Evolutionary conservation across 2,888 invertebrate species (phyloP), one percentile per base, ranked within the genome.

Genomic region (Drosophila maculinotata): DNA sequence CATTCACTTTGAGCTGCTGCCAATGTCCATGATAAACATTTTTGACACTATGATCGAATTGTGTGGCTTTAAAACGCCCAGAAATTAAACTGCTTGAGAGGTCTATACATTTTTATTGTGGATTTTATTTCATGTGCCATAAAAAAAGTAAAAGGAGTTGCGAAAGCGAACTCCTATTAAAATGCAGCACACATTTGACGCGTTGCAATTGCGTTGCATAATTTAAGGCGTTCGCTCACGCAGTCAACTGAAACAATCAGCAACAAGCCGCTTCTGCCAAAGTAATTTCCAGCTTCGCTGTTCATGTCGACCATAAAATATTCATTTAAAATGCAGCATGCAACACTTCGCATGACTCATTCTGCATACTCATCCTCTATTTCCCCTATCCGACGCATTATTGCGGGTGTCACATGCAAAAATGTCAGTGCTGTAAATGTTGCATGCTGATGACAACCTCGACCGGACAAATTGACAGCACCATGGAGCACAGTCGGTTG

Each of bases 251-350:
- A 62, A 74, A 77, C 73, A 77, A 73, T 77, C 69, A 66, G 60
- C 56, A 36, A 30, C 48, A 65, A 63, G 62, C 54, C 57, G 63
- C 45, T 30, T 54, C 35, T 56, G 44, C 54, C 74, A 67, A 45
- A 44, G 74, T 39, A 48, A 68, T 52, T 48, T 73, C 33, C 30
- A 36, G 38, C 42, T 71, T 38, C 54, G 63, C 54, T 54, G 74
- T 63, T 62, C 79, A 66, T 71, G 59, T 63, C 62, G 76, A 42
- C 69, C 76, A 81, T 79, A 87, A 87, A 85, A 81, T 82, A 81
- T 81, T 87, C 69, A 81, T 87, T 81, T 81, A 68, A 85, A 84
- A 81, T 81, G 79, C 88, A 82, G 65, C 81, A 81, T 87, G 81
- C 81, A 85, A 87, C 88, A 85, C 82, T 87, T 71, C 75, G 67